Conservation (phyloP, 1,140 invertebrate genomes). For the Hirudo medicinalis region DNA sequence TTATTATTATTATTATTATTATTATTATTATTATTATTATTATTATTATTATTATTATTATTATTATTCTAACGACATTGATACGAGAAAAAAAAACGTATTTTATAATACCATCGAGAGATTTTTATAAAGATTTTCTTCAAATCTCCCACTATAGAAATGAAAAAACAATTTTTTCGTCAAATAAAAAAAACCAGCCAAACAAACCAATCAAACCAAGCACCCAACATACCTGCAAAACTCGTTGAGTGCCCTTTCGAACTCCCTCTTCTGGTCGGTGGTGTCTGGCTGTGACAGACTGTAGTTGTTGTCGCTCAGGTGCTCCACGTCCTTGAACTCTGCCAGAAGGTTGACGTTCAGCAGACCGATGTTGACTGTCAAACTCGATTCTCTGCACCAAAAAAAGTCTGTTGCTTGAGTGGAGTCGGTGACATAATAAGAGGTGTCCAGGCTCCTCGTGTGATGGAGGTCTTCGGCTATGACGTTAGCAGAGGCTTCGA, state of each 20-base stretch:
- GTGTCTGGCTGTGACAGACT: slow-evolving; percentile 21
- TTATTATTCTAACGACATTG: too few species aligned
- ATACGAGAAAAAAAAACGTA: too few species aligned
- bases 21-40: too few species aligned
- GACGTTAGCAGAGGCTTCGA: background rate
- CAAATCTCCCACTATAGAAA: too few species aligned
- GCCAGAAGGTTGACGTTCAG: slow-evolving; percentile 22
- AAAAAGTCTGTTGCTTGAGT: slow-evolving; percentile 30
- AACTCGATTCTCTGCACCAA: slow-evolving; percentile 25
- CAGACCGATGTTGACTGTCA: slow-evolving; percentile 19
- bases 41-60: too few species aligned
- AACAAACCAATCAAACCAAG: too few species aligned
- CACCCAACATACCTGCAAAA: slow-evolving; percentile 24
- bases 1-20: too few species aligned
- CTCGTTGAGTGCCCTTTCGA: slow-evolving; percentile 15
- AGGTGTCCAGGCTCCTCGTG: background rate
- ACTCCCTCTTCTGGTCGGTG: slow-evolving; percentile 23
- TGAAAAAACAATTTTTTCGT: too few species aligned
- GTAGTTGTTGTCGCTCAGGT: slow-evolving; percentile 24
- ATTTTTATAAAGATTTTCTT: too few species aligned
- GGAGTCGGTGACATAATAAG: slow-evolving; percentile 24
- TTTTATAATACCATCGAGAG: too few species aligned
- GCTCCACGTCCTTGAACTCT: slow-evolving; percentile 21
- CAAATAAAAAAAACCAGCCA: too few species aligned
- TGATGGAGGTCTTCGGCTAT: slow-evolving; percentile 5